Percentiles rank a stretch among this genome's conserved stretches.
Evolutionary conservation across 2,888 invertebrate genomes (phyloP).

Genomic region (Sphaeridia pumilis): DNA sequence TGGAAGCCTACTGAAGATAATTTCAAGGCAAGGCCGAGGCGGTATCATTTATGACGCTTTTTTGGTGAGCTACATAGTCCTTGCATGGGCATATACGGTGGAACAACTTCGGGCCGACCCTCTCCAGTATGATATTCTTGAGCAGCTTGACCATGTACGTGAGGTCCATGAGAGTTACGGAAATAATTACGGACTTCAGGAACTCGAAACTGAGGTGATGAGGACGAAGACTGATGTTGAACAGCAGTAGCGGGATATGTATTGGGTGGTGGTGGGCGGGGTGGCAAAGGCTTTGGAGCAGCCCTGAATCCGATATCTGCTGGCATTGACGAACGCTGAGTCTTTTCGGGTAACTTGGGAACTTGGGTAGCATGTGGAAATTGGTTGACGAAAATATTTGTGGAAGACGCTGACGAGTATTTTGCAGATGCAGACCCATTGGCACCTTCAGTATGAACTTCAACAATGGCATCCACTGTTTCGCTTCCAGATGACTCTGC

Average conservation of each 20-base stretch:
- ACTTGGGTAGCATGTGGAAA: neutral
- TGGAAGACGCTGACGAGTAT: neutral
- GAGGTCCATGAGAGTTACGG: conserved; percentile 1
- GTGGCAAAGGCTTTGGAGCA: conserved; percentile 30
- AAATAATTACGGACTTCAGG: neutral
- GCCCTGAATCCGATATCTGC: conserved; percentile 31
- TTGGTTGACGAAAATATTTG: neutral
- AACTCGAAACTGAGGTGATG: neutral
- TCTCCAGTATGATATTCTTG: conserved; percentile 1
- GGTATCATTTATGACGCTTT: conserved; percentile 9
- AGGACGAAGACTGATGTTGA: neutral
- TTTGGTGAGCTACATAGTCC: conserved; percentile 12
- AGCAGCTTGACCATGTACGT: too few relatives aligned
- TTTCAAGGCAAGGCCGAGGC: too few relatives aligned
- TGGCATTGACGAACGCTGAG: conserved; percentile 8
- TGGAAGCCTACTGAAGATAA: too few relatives aligned
- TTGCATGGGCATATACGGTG: conserved; percentile 36
- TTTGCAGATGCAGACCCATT: neutral
- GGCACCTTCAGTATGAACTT: neutral
- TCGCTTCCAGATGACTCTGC: conserved; percentile 31
- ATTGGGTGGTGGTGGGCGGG: conserved; percentile 19
- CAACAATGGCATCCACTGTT: neutral
- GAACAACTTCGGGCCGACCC: conserved; percentile 19
- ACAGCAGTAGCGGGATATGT: conserved; percentile 5
- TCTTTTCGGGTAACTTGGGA: conserved; percentile 24